A percentile compares a stretch with the other conserved stretches of the same genome.
phyloP scores from a whole-genome alignment of 2,113 vertebrate genomes.

The Tragelaphus strepsiceros region DNA sequence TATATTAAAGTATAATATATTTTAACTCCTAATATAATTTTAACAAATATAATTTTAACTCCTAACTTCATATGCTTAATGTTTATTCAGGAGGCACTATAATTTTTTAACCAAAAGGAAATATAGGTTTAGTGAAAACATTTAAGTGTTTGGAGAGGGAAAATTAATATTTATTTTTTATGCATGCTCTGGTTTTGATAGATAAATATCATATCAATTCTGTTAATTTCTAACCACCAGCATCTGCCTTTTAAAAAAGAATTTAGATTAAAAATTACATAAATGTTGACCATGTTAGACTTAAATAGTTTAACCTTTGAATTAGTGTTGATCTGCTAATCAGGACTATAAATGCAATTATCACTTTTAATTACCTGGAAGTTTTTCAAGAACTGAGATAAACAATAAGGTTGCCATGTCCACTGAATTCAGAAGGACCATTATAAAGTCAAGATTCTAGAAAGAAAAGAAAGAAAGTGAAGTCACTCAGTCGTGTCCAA shows the following conservation, averaged over 20 bases:
- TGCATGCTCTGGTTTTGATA: neutral
- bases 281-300: neutral
- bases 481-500: neutral
- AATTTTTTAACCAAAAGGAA: neutral
- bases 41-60: conserved; percentile 32
- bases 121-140: neutral
- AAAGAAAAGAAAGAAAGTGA: neutral
- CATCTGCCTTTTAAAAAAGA: neutral
- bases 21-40: conserved; percentile 45
- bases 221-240: neutral
- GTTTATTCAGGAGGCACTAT: neutral
- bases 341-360: neutral
- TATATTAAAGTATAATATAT: neutral
- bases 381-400: neutral
- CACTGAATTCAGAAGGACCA: neutral
- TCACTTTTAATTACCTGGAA: neutral
- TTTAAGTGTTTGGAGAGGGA: neutral
- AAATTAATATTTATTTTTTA: conserved; percentile 38
- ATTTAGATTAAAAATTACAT: neutral
- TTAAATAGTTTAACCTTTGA: neutral
- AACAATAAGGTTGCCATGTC: neutral
- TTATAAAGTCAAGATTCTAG: neutral
- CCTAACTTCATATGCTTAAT: neutral
- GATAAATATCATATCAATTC: neutral
- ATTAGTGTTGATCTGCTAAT: neutral